A percentile compares a stretch with the other conserved stretches of the same genome.
Conservation (phyloP, 2,113 vertebrate genomes). For the Fregata magnificens region DNA sequence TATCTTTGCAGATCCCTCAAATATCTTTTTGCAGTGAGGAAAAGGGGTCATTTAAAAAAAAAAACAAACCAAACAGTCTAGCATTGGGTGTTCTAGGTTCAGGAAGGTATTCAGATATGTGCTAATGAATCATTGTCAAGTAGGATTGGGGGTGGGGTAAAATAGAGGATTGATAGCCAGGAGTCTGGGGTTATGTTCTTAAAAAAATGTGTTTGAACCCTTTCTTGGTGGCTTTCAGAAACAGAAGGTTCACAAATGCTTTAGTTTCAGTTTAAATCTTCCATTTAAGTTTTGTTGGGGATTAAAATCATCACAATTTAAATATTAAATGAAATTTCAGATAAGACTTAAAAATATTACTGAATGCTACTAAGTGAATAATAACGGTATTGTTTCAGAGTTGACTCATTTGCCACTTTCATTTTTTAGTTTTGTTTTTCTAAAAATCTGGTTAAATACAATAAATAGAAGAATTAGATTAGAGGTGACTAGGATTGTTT, state of each 20-base stretch:
- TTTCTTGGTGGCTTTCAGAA: background rate
- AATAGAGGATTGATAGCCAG: background rate
- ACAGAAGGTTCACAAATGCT: background rate
- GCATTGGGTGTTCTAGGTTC: background rate
- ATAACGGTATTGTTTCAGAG: background rate
- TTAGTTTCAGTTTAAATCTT: background rate
- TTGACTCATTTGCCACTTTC: background rate
- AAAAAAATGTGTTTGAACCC: background rate
- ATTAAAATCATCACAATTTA: background rate
- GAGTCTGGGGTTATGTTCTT: background rate
- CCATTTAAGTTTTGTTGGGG: background rate
- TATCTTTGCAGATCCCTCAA: background rate
- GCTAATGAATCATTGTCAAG: background rate
- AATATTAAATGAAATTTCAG: background rate
- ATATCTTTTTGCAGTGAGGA: background rate
- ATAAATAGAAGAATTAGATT: background rate
- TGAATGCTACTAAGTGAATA: background rate
- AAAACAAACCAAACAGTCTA: background rate
- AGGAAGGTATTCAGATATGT: background rate
- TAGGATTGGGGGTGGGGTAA: background rate
- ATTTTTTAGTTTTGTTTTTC: background rate
- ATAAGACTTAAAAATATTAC: background rate
- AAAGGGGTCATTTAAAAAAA: background rate
- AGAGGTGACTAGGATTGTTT: background rate
- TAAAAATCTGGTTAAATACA: background rate